These are phyloP conservation scores for Euleptes europaea DNA, from an alignment of 2,113 vertebrate species.

Conservation along the genomic window DNA sequence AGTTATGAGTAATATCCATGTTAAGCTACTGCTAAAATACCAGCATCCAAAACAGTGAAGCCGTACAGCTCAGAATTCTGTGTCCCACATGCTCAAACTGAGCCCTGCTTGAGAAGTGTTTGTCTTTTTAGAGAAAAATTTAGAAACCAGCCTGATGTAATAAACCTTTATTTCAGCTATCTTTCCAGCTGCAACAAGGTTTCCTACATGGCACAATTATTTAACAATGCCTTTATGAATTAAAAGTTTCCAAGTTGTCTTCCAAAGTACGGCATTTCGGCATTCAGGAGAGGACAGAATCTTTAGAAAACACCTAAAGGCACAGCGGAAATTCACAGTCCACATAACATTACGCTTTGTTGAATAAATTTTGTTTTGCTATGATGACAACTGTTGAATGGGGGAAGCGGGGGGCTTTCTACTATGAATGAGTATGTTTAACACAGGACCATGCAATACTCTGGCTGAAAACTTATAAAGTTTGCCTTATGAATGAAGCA, in stretches of 20 bases:
- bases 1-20: no score
- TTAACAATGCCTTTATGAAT: not conserved
- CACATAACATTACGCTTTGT: not conserved
- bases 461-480: conserved; percentile 68
- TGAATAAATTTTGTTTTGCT: not conserved
- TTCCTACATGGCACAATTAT: not conserved
- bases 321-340: not conserved
- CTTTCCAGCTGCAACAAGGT: not conserved
- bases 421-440: conserved; percentile 24
- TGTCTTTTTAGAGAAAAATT: not conserved
- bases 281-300: not conserved
- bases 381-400: conserved; percentile 7
- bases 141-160: not conserved
- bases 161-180: not conserved
- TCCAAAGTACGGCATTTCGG: conserved; percentile 21
- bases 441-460: conserved; percentile 60
- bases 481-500: conserved; percentile 67
- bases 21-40: no score
- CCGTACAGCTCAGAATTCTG: not conserved
- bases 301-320: not conserved
- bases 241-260: not conserved
- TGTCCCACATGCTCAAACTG: not conserved
- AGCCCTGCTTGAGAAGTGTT: not conserved
- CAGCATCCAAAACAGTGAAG: no score
- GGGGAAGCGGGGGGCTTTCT: no score